Base-by-base conservation (phyloP, 2,888 invertebrate species). In the Thymelicus lineola region DNA sequence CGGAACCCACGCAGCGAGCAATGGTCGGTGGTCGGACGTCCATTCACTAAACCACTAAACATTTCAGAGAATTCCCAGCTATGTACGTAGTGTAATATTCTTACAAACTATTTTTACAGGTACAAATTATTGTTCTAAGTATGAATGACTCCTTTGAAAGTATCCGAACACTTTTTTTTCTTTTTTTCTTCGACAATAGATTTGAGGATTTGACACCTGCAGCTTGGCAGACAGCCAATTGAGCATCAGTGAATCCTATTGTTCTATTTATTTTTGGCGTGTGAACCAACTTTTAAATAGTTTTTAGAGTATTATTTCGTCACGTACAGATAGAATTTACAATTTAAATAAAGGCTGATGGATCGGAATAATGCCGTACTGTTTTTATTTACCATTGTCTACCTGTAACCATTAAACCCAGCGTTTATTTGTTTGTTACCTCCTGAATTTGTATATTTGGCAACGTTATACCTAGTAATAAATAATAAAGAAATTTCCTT, bases 211-310 rank as follows among this genome's bases (percentile, higher is more conserved):
- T 74, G 77, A 74, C 78, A 79, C 79, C 78, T 79, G 78, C 74
- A 67, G 69, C 66, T 71, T 75, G 77, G 77, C 75, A 58, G 50
- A n/a, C 53, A 59, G 74, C 77, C 77, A 77, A 74, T 76, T 72
- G 74, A 72, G 69, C 73, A 59, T 69, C 64, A 60, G 60, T 65
- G 70, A 75, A 73, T 69, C 72, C 72, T 65, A 75, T 77, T 78
- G 78, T 78, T 76, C 77, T 62, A 70, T 74, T 74, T 76, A 76
- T 75, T 75, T 75, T 72, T 70, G 77, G 73, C 77, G 77, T 79
- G 79, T 73, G 78, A 79, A 77, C 75, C 17, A 57, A 70, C 66
- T 72, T 74, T 73, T 73, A 76, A 78, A 78, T 78, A 75, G 73
- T 74, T 71, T 71, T 66, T 73, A 71, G 64, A 70, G 71, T 72